phyloP scores from a whole-genome alignment of 1,140 invertebrate species.

The Drosophila lacteicornis region DNA sequence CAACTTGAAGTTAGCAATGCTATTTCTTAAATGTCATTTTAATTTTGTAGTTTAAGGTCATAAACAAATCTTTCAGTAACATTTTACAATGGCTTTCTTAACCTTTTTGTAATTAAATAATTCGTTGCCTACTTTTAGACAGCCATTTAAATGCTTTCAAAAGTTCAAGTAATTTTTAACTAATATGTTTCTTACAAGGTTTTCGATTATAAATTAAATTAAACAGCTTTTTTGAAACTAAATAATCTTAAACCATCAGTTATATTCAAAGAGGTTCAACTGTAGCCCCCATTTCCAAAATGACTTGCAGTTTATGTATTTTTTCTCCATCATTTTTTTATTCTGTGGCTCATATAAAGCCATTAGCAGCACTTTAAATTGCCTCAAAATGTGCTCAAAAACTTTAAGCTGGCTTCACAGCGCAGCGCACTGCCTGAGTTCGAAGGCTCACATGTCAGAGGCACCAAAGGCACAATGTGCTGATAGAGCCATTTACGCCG shows the following conservation, averaged over 20 bases:
- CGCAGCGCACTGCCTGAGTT: not conserved
- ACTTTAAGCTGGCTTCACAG: slow-evolving; percentile 56
- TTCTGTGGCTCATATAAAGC: slow-evolving; percentile 56
- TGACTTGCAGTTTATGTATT: slow-evolving; percentile 60
- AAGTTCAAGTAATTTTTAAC: not conserved
- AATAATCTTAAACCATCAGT: not conserved
- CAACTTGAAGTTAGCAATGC: not conserved
- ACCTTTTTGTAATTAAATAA: not conserved
- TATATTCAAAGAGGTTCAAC: not conserved
- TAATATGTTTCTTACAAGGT: not conserved
- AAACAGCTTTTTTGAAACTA: not conserved
- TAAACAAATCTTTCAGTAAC: no score
- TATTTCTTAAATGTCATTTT: not conserved
- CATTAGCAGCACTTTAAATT: slow-evolving; percentile 79
- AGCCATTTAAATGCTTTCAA: no score
- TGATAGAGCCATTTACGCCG: slow-evolving; percentile 83
- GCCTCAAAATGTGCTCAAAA: slow-evolving; percentile 38
- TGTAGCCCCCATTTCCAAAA: slow-evolving; percentile 18
- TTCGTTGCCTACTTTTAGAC: not conserved
- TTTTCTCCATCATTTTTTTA: slow-evolving; percentile 14
- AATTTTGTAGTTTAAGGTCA: no score
- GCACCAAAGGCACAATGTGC: slow-evolving; percentile 66
- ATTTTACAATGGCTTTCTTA: no score
- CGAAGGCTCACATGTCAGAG: slow-evolving; percentile 61
- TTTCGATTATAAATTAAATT: no score